Percentiles rank a stretch among this genome's conserved stretches.
Evolutionary conservation across 2,888 invertebrate species (phyloP).

Genomic region (Itoplectis maculator): DNA sequence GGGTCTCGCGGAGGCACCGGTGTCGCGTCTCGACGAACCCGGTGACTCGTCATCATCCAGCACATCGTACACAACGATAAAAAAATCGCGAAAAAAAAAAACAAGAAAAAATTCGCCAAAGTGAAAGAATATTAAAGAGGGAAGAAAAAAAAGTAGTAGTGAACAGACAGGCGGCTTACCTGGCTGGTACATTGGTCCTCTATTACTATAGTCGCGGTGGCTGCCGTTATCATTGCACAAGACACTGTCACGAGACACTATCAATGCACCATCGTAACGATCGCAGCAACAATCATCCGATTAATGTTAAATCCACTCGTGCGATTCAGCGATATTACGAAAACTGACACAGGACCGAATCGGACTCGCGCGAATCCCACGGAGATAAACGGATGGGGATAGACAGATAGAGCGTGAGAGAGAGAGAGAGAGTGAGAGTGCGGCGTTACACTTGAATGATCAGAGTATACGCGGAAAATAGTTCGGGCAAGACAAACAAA

Average conservation of each 20-base stretch:
- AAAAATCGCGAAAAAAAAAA: background rate
- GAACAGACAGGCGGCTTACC: conserved; percentile 74
- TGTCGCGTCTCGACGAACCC: conserved; percentile 31
- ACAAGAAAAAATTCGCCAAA: background rate
- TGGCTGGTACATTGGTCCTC: conserved; percentile 83
- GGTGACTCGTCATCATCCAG: background rate
- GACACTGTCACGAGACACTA: conserved; percentile 77
- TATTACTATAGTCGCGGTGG: conserved; percentile 74
- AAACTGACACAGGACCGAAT: background rate
- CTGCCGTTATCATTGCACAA: conserved; percentile 82
- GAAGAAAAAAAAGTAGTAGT: background rate
- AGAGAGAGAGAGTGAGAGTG: too few relatives aligned
- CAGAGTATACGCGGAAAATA: background rate
- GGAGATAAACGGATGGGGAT: too few relatives aligned
- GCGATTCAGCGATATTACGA: background rate
- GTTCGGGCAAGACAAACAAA: background rate
- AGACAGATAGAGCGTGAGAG: too few relatives aligned
- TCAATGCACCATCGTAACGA: conserved; percentile 74
- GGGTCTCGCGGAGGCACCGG: conserved; percentile 66
- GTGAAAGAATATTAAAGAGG: too few relatives aligned
- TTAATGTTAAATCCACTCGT: conserved; percentile 23
- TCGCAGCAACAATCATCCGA: conserved; percentile 60
- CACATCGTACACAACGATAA: background rate
- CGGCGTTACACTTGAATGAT: too few relatives aligned
- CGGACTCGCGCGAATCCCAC: background rate